A percentile compares a stretch with the other conserved stretches of the same genome.
These are phyloP conservation scores for Cladopsammia gracilis DNA, from an alignment of 64 coral and sea anemone genomes.

Conservation along the genomic window DNA sequence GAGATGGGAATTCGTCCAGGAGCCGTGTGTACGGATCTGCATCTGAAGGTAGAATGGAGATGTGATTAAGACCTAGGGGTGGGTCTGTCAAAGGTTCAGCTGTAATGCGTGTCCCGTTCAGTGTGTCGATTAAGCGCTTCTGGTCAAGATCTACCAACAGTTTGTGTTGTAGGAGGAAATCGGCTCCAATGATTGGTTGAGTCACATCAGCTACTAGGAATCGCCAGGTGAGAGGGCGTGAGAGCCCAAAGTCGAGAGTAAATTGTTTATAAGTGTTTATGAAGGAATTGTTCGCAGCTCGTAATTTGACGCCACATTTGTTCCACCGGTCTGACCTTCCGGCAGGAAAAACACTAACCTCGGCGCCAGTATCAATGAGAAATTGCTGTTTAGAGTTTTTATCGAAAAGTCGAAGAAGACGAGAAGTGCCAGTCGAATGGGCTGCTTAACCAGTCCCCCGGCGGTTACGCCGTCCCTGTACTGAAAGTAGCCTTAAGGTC, in stretches of 20 bases:
- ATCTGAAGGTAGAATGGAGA: background rate
- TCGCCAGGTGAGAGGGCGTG: slow-evolving; percentile 54
- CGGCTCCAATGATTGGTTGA: slow-evolving; percentile 3
- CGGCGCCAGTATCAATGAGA: slow-evolving; percentile 29
- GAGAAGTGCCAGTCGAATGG: slow-evolving; percentile 44
- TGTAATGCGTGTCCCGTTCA: background rate
- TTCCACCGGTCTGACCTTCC: background rate
- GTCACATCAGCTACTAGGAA: slow-evolving; percentile 44
- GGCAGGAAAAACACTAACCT: background rate
- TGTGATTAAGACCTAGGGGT: background rate
- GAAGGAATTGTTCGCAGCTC: slow-evolving; percentile 7
- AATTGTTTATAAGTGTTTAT: background rate
- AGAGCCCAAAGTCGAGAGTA: slow-evolving; percentile 44
- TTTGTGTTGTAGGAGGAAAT: slow-evolving; percentile 36
- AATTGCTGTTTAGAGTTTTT: slow-evolving; percentile 38
- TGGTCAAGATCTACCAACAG: slow-evolving; percentile 52
- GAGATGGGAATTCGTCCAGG: slow-evolving; percentile 13
- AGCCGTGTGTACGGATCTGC: slow-evolving; percentile 29
- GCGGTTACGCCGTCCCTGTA: no score
- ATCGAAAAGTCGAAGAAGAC: slow-evolving; percentile 17
- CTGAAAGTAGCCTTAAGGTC: no score
- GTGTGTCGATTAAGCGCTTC: slow-evolving; percentile 56
- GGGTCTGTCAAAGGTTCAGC: slow-evolving; percentile 23
- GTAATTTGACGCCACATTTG: slow-evolving; percentile 37
- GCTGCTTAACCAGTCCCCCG: background rate